phyloP scores from a whole-genome alignment of 2,113 vertebrate species.

The Catharus minimus region DNA sequence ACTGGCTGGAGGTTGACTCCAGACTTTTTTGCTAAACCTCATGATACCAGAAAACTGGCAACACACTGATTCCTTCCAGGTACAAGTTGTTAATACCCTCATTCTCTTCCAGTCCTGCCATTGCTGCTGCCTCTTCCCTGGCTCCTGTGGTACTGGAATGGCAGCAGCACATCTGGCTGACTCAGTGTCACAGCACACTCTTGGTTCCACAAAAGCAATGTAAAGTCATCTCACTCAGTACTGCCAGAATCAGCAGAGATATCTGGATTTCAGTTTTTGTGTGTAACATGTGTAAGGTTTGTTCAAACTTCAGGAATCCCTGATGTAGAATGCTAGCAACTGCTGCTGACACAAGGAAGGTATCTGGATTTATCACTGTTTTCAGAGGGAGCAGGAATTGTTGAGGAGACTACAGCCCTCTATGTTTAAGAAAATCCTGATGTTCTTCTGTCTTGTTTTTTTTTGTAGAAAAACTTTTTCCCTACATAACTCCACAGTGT shows the following conservation, averaged over 20 bases:
- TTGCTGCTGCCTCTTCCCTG: background rate
- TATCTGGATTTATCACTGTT: background rate
- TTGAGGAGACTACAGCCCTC: background rate
- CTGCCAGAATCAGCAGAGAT: background rate
- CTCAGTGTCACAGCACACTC: background rate
- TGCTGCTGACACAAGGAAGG: background rate
- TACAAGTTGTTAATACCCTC: background rate
- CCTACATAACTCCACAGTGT: background rate
- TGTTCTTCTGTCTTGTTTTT: background rate
- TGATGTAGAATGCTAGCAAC: background rate
- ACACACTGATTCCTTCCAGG: background rate
- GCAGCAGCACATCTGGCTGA: background rate
- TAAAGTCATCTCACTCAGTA: background rate
- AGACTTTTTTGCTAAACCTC: background rate
- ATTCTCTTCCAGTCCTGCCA: background rate
- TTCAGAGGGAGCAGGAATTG: background rate
- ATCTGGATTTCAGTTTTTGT: background rate
- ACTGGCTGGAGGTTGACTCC: background rate
- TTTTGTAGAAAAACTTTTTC: background rate
- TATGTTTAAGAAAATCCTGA: background rate
- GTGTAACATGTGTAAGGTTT: accelerated
- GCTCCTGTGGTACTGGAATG: background rate
- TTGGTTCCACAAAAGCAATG: background rate
- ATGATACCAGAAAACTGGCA: background rate
- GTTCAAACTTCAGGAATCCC: background rate